phyloP scores from a whole-genome alignment of 2,113 vertebrate species.

The Spermophilus dauricus region DNA sequence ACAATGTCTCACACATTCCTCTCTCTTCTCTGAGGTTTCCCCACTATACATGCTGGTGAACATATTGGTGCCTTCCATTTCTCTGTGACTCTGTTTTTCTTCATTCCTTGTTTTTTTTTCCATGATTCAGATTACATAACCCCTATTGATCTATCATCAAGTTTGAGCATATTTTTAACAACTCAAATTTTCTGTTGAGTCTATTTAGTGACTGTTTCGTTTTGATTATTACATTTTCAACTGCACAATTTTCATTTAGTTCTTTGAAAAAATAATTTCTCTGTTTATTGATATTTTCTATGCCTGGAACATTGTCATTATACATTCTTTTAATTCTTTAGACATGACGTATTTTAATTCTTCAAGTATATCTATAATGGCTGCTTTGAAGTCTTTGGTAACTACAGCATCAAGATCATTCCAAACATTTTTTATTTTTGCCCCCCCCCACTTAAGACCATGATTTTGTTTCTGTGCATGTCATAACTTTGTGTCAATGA shows the following conservation, averaged over 20 bases:
- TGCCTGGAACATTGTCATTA: not conserved
- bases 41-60: not conserved
- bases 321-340: not conserved
- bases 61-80: not conserved
- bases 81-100: not conserved
- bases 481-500: not conserved
- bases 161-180: not conserved
- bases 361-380: conserved; percentile 1
- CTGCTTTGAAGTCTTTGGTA: not conserved
- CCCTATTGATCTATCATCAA: not conserved
- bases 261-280: not conserved
- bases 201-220: not conserved
- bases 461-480: not conserved
- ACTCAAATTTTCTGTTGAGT: not conserved
- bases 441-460: not conserved
- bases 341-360: not conserved
- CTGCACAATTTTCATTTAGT: not conserved
- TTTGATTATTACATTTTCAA: conserved; percentile 3
- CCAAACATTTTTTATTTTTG: not conserved
- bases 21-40: not conserved
- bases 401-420: not conserved
- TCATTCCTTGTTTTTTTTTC: not conserved
- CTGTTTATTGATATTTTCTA: conserved; percentile 5
- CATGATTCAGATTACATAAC: not conserved
- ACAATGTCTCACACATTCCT: not conserved